Evolutionary conservation across 2,113 vertebrate genomes (phyloP).

Genomic region (Micromys minutus): DNA sequence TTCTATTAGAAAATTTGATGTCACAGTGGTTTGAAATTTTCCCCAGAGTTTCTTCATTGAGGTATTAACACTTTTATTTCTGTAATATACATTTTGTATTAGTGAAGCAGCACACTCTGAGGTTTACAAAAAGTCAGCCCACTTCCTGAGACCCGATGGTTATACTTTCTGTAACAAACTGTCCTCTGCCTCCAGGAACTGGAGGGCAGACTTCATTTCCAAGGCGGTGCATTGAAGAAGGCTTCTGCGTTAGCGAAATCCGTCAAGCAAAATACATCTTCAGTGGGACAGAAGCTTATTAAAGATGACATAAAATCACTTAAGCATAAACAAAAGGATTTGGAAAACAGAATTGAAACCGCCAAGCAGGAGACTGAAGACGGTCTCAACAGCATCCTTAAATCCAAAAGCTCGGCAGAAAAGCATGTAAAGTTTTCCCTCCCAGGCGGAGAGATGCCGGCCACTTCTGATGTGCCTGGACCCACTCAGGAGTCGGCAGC

Average conservation of each 20-base stretch:
- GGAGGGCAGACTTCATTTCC: slow-evolving; percentile 75
- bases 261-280: slow-evolving; percentile 83
- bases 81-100: neutral
- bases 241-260: slow-evolving; percentile 81
- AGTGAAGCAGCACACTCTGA: neutral
- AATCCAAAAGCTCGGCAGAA: slow-evolving; percentile 69
- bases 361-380: slow-evolving; percentile 78
- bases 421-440: slow-evolving; percentile 46
- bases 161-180: slow-evolving; percentile 57
- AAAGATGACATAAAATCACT: slow-evolving; percentile 83
- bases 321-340: slow-evolving; percentile 78
- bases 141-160: slow-evolving; percentile 19
- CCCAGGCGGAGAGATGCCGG: slow-evolving; percentile 49
- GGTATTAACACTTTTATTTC: slow-evolving; percentile 52
- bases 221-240: slow-evolving; percentile 71
- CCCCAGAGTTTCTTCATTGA: slow-evolving; percentile 61
- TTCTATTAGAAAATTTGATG: neutral
- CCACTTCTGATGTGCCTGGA: slow-evolving; percentile 56
- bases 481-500: slow-evolving; percentile 58
- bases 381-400: slow-evolving; percentile 70
- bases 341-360: slow-evolving; percentile 81
- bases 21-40: slow-evolving; percentile 33
- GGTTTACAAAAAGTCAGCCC: slow-evolving; percentile 34
- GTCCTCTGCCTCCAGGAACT: slow-evolving; percentile 81
- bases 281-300: slow-evolving; percentile 81